Evolutionary conservation across 2,888 invertebrate species (phyloP), one percentile per base, ranked within the genome.

Genomic region (Macrosoma leucophasiata): DNA sequence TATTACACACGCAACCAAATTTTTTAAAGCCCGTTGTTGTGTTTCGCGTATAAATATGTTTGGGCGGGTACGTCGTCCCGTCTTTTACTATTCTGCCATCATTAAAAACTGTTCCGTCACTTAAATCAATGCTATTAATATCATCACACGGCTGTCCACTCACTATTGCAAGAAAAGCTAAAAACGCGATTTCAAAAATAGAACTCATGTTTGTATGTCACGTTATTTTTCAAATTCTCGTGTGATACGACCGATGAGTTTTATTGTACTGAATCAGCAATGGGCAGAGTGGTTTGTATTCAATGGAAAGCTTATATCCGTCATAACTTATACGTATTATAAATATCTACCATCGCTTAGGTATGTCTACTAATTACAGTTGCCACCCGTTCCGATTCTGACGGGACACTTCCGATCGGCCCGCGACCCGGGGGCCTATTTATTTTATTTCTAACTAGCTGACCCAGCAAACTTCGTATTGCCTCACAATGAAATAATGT

Each of bases 1-100:
- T n/a, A 34, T 63, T 39, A 41, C 81, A 81, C 24, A 67, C 36
- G 45, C 81, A 81, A 0, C 76, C 79, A 13, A 61, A 74, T 2
- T 41, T 61, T 33, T 39, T 63, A 0, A 59, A 36, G 33, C 47
- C 58, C 5, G 67, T 72, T 21, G 47, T 56, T 2, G 69, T 41
- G 12, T 60, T 63, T 39, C 58, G 66, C 2, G 43, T 27, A 35
- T 58, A 78, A 13, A 73, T 50, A 41, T 54, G 54, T 20, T 68
- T 45, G 20, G 55, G 51, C 12, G 68, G 54, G 49, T 62, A 79
- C 5, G 40, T 33, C 2, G 65, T 38, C 3, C 63, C 67, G 34
- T 66, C 41, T 36, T 62, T 48, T 0, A 58, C 10, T 2, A 65
- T 42, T 0, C 50, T 49, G 2, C 62, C 62, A 24, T 68, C 54